Evolutionary conservation across 2,888 invertebrate genomes (phyloP).

Genomic region (Dendrolimus houi): DNA sequence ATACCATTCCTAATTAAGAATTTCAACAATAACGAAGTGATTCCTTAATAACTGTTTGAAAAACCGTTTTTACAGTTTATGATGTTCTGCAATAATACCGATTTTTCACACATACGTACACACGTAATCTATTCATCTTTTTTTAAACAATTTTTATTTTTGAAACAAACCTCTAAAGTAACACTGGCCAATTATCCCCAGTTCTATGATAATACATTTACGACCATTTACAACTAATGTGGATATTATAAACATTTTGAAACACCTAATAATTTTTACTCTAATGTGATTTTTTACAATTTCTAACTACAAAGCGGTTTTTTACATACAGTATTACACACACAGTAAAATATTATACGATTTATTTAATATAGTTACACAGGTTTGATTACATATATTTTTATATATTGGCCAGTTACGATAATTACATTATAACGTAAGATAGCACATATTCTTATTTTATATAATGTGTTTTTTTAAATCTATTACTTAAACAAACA

Average conservation of each 20-base stretch:
- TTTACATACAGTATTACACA: slow-evolving; percentile 46
- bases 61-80: slow-evolving; percentile 11
- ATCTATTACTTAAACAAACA: slow-evolving; percentile 41
- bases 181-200: slow-evolving; percentile 29
- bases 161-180: background rate
- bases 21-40: slow-evolving; percentile 20
- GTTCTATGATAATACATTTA: slow-evolving; percentile 14
- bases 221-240: slow-evolving; percentile 20
- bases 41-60: slow-evolving; percentile 9
- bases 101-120: background rate
- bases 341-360: slow-evolving; percentile 37
- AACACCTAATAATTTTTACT: slow-evolving; percentile 35
- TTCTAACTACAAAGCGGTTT: slow-evolving; percentile 52
- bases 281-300: slow-evolving; percentile 46
- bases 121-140: slow-evolving; percentile 1
- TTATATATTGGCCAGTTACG: slow-evolving; percentile 39
- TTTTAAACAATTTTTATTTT: background rate
- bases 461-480: slow-evolving; percentile 13
- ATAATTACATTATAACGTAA: slow-evolving; percentile 29
- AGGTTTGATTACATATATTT: slow-evolving; percentile 28
- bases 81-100: background rate
- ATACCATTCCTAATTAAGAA: slow-evolving; percentile 10
- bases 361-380: slow-evolving; percentile 23
- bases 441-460: slow-evolving; percentile 34
- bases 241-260: slow-evolving; percentile 22